Evolutionary conservation across 2,113 vertebrate species (phyloP).

Genomic region (Mobula hypostoma): DNA sequence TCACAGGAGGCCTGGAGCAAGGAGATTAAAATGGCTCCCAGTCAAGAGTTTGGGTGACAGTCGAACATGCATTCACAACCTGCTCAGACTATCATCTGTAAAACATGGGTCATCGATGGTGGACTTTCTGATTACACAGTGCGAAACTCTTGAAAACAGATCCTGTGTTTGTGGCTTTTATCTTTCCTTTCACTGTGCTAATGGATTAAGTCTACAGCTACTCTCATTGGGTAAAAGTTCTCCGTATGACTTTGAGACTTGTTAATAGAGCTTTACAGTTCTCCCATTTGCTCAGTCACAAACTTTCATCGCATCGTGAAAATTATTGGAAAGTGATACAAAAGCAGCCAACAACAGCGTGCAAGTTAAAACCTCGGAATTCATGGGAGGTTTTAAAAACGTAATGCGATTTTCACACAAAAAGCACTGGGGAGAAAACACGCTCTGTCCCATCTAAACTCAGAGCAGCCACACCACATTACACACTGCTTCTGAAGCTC

Average conservation of each 20-base stretch:
- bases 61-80: not conserved
- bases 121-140: not conserved
- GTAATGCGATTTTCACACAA: not conserved
- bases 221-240: not conserved
- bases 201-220: not conserved
- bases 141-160: not conserved
- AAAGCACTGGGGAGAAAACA: too few species aligned
- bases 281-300: not conserved
- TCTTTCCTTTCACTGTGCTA: not conserved
- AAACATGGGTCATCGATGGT: not conserved
- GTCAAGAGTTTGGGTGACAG: conserved; percentile 44
- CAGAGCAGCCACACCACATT: too few species aligned
- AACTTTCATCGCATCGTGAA: not conserved
- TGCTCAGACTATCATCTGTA: not conserved
- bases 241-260: not conserved
- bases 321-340: not conserved
- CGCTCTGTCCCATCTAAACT: too few species aligned
- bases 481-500: too few species aligned
- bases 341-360: not conserved
- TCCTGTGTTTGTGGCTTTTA: not conserved
- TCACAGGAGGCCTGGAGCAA: not conserved
- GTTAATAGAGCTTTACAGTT: not conserved
- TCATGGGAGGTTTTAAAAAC: not conserved
- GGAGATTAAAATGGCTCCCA: too few species aligned
- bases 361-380: too few species aligned